Percentiles rank a stretch among this genome's conserved stretches.
These are phyloP conservation scores for Grallaria varia DNA, from an alignment of 2,113 vertebrate genomes.

Conservation along the genomic window DNA sequence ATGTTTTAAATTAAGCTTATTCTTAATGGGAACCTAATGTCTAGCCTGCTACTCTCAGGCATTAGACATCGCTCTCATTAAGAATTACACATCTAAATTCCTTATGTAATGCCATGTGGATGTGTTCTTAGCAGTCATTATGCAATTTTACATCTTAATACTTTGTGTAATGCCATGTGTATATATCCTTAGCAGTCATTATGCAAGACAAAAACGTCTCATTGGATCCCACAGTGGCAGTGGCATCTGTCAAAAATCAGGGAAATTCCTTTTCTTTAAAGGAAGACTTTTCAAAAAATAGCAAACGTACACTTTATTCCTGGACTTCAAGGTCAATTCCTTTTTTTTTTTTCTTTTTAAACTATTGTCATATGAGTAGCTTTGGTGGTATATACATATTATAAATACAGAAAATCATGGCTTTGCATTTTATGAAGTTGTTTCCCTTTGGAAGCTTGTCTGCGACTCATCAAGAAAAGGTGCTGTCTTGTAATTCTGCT, in stretches of 20 bases:
- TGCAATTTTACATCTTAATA: background rate
- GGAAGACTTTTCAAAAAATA: background rate
- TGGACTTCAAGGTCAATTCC: background rate
- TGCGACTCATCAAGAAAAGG: background rate
- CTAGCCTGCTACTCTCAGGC: background rate
- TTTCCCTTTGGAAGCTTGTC: background rate
- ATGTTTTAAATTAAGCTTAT: background rate
- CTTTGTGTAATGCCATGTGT: background rate
- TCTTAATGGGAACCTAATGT: background rate
- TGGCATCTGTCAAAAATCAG: background rate
- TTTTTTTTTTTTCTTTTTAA: background rate
- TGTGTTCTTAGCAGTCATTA: background rate
- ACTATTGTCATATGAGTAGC: background rate
- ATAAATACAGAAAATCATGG: background rate
- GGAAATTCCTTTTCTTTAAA: background rate
- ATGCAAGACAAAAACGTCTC: background rate
- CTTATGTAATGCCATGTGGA: background rate
- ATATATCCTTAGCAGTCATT: background rate
- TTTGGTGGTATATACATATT: background rate
- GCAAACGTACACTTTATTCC: background rate
- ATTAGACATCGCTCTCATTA: background rate
- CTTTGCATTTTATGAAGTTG: background rate
- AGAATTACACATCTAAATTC: background rate
- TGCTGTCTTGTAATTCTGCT: background rate
- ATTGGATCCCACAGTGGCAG: background rate